Evolutionary conservation across 1,140 invertebrate genomes (phyloP).

Genomic region (Globodera rostochiensis): DNA sequence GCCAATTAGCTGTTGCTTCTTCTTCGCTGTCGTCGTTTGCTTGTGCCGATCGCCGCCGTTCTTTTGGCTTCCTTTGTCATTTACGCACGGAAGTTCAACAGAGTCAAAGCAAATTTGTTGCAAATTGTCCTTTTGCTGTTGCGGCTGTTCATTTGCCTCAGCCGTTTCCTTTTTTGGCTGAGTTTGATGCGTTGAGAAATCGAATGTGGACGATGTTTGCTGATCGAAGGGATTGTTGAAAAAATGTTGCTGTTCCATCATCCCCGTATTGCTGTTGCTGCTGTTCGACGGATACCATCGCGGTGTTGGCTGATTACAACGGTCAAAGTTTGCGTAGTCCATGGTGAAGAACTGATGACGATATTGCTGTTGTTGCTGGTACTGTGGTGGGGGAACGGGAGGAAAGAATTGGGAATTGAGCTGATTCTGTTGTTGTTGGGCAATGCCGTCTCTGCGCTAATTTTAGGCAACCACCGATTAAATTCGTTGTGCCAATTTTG

Average conservation of each 20-base stretch:
- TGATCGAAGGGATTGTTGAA: background rate
- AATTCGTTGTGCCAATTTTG: constrained; percentile 98
- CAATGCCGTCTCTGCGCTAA: constrained; percentile 66
- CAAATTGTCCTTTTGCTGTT: background rate
- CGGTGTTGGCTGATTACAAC: background rate
- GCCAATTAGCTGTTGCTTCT: background rate
- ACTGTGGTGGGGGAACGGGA: background rate
- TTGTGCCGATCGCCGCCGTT: background rate
- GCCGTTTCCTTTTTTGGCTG: background rate
- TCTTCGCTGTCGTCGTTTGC: background rate
- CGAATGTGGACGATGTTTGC: too few relatives aligned
- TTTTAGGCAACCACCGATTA: constrained; percentile 73
- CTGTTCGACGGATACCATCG: background rate
- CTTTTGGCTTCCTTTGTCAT: background rate
- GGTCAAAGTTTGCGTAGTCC: background rate
- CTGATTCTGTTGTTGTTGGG: constrained; percentile 50
- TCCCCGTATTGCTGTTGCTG: background rate
- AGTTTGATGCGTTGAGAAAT: background rate
- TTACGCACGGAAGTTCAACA: background rate
- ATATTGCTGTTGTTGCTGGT: background rate
- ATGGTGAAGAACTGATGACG: background rate
- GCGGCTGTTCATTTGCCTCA: background rate
- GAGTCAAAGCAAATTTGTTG: background rate
- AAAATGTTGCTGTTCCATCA: background rate
- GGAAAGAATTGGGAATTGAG: background rate